Conservation (phyloP, 2,113 vertebrate species). For the Dicaeum eximium region DNA sequence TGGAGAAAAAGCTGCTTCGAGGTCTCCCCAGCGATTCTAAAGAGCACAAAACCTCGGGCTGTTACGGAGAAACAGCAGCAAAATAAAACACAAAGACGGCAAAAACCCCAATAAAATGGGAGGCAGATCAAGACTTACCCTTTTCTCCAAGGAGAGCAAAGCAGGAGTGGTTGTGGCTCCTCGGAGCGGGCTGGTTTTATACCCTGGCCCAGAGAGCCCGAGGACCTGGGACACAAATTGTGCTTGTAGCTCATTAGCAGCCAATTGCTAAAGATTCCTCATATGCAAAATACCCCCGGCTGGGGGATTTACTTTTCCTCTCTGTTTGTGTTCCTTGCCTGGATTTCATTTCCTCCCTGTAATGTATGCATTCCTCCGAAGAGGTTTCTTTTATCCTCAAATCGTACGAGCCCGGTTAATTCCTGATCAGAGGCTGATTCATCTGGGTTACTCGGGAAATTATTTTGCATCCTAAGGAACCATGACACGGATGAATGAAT, state of each 20-base stretch:
- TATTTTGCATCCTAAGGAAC: neutral
- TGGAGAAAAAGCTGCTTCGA: neutral
- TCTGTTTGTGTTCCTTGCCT: neutral
- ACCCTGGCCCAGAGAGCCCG: neutral
- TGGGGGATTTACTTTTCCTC: neutral
- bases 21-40: accelerated
- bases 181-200: neutral
- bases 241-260: neutral
- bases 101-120: neutral
- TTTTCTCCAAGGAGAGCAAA: neutral
- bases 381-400: conserved; percentile 20
- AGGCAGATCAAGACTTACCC: neutral
- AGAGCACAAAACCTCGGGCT: neutral
- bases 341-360: neutral
- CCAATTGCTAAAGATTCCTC: neutral
- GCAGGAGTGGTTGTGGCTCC: neutral
- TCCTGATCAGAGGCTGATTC: neutral
- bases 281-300: conserved; percentile 15
- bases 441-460: neutral
- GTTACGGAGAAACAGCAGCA: neutral
- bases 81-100: neutral
- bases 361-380: neutral
- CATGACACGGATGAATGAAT: neutral
- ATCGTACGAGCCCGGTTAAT: neutral
- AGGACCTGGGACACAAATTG: neutral